Conservation (phyloP, 1,140 invertebrate genomes). For the Pomacea maculata region DNA sequence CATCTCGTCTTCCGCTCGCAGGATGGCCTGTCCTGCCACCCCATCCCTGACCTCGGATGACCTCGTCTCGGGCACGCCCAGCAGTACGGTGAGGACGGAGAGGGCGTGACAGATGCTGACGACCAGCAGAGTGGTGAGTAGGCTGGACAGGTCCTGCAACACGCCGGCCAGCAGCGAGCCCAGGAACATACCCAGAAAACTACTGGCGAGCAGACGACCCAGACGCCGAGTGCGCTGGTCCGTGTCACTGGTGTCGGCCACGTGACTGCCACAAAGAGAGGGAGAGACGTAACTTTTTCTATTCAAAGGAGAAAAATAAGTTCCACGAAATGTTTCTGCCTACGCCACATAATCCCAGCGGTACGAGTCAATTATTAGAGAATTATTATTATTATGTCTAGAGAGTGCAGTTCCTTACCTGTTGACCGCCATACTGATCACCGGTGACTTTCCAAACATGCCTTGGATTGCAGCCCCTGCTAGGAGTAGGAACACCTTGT, state of each 20-base stretch:
- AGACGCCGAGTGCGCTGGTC: conserved; percentile 55
- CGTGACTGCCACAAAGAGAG: conserved; percentile 42
- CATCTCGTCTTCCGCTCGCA: not conserved
- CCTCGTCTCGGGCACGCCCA: conserved; percentile 50
- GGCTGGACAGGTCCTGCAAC: conserved; percentile 47
- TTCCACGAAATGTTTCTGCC: too few relatives aligned
- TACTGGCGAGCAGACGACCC: conserved; percentile 61
- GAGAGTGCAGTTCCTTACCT: not conserved
- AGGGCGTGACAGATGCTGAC: conserved; percentile 46
- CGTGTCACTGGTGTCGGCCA: conserved; percentile 53
- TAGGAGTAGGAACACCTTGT: conserved; percentile 50
- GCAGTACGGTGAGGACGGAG: conserved; percentile 43
- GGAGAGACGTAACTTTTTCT: too few relatives aligned
- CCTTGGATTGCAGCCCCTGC: conserved; percentile 56
- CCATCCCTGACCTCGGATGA: conserved; percentile 23
- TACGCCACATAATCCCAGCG: too few relatives aligned
- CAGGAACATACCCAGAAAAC: conserved; percentile 62
- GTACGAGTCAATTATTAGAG: too few relatives aligned
- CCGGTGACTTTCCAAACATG: conserved; percentile 59
- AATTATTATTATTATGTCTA: too few relatives aligned
- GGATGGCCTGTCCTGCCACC: conserved; percentile 17
- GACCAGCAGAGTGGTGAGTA: conserved; percentile 48
- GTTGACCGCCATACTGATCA: conserved; percentile 64
- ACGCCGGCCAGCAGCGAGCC: conserved; percentile 59
- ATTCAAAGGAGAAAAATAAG: too few relatives aligned